Evolutionary conservation across 2,888 invertebrate genomes (phyloP), one percentile per base, ranked within the genome.

Genomic region (Ormia ochracea): DNA sequence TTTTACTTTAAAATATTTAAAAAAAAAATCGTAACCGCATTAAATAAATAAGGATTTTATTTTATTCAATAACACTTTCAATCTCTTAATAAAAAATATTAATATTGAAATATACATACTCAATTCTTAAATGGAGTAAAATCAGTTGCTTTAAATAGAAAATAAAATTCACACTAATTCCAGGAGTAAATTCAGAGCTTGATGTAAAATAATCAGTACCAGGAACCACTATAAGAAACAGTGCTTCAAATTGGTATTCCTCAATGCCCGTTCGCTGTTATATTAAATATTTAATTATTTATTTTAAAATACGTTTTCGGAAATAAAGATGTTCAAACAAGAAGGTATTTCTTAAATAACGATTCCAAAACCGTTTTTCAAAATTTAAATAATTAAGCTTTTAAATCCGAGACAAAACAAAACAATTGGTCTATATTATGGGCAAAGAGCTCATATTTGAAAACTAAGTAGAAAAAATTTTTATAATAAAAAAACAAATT

Each of bases 1-100:
- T 28, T 26, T 14, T 12, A 28, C 43, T 66, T 21, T 19, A n/a
- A 41, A 9, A 14, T 12, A 33, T 65, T 65, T 48, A 61, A 61
- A 38, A 7, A 26, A 56, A 56, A 36, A 70, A 59, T 50, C 65
- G 56, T 61, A 75, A 68, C 68, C 68, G 65, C 26, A 68, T 38
- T 43, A 52, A 59, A 59, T 14, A 65, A 45, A 28, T 38, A 65
- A 28, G n/a, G n/a, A 65, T 36, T n/a, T n/a, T n/a, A n/a, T n/a
- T n/a, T n/a, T 45, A 6, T 1, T 58, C 17, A 48, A 70, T 28
- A 21, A 21, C 21, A 21, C 2, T 5, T 3, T 10, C 6, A 56
- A 56, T 56, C 23, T 21, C n/a, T 69, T 56, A n/a, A n/a, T 41
- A 7, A 56, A 17, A 41, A 54, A 69, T 23, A 58, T 48, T 12